These are phyloP conservation scores for Leptinotarsa juncta DNA, from an alignment of 2,888 invertebrate genomes.

Conservation along the genomic window DNA sequence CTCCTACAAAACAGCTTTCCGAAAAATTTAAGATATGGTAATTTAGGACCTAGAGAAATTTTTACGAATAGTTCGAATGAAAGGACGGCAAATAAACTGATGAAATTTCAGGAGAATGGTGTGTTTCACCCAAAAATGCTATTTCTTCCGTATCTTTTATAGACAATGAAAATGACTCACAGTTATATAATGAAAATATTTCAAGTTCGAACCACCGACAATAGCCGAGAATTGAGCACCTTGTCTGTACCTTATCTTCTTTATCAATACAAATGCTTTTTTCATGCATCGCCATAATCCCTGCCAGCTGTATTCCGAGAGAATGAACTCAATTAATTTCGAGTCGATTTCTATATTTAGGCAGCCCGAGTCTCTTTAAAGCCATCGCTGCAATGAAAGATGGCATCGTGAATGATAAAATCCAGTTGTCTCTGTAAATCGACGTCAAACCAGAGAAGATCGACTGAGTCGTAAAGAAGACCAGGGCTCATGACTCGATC, in stretches of 20 bases:
- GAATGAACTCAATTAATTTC: constrained; percentile 31
- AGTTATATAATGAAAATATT: too few species aligned
- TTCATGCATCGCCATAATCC: constrained; percentile 19
- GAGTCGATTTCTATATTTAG: constrained; percentile 36
- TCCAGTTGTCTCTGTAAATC: constrained; percentile 46
- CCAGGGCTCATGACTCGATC: constrained; percentile 43
- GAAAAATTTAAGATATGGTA: too few species aligned
- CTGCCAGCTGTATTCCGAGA: constrained; percentile 16
- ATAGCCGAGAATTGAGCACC: background rate
- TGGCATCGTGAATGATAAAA: constrained; percentile 45
- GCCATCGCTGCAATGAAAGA: constrained; percentile 32
- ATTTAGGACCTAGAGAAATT: too few species aligned
- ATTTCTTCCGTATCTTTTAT: too few species aligned
- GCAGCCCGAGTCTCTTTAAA: constrained; percentile 28
- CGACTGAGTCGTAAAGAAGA: constrained; percentile 42
- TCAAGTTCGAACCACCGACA: too few species aligned
- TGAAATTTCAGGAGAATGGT: too few species aligned
- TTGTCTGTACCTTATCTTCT: background rate
- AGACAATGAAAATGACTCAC: too few species aligned
- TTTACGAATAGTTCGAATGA: too few species aligned
- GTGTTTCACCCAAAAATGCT: too few species aligned
- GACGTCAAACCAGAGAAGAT: constrained; percentile 40
- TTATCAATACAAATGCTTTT: constrained; percentile 6
- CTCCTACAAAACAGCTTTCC: too few species aligned
- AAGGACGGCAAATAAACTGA: too few species aligned